Evolutionary conservation across 2,888 invertebrate genomes (phyloP).

Genomic region (Mythimna pallens): DNA sequence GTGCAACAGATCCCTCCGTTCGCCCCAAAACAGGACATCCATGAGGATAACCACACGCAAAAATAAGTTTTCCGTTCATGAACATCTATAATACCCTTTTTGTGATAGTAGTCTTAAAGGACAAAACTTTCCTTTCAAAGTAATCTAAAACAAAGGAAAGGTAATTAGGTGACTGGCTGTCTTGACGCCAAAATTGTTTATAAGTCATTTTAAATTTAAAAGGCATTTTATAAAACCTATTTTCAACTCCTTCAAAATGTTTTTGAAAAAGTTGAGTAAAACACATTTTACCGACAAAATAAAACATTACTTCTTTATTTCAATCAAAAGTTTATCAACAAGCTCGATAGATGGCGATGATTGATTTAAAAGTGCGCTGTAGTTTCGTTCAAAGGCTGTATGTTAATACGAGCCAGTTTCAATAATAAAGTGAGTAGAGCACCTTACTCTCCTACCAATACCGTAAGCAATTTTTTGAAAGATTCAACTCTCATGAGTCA

Average conservation of each 20-base stretch:
- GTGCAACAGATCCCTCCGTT: no score
- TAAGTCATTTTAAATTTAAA: conserved; percentile 11
- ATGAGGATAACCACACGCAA: no score
- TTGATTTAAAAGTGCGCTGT: not conserved
- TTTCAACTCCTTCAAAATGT: not conserved
- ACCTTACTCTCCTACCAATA: no score
- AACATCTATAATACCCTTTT: no score
- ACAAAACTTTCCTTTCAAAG: conserved; percentile 10
- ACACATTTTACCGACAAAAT: not conserved
- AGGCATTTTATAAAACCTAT: not conserved
- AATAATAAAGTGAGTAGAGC: no score
- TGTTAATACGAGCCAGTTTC: no score
- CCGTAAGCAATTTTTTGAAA: not conserved
- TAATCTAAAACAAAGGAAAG: not conserved
- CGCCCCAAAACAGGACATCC: no score
- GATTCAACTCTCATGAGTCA: not conserved
- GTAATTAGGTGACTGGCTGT: not conserved
- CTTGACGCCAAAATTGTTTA: conserved; percentile 12
- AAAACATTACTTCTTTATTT: not conserved
- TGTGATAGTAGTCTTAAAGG: not conserved
- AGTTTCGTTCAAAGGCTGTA: not conserved
- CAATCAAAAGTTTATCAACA: not conserved
- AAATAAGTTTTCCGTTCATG: no score
- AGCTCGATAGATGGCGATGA: not conserved
- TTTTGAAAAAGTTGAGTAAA: not conserved